These are phyloP conservation scores for Phalanger gymnotis DNA, from an alignment of 2,797 vertebrate genomes.

Conservation along the genomic window DNA sequence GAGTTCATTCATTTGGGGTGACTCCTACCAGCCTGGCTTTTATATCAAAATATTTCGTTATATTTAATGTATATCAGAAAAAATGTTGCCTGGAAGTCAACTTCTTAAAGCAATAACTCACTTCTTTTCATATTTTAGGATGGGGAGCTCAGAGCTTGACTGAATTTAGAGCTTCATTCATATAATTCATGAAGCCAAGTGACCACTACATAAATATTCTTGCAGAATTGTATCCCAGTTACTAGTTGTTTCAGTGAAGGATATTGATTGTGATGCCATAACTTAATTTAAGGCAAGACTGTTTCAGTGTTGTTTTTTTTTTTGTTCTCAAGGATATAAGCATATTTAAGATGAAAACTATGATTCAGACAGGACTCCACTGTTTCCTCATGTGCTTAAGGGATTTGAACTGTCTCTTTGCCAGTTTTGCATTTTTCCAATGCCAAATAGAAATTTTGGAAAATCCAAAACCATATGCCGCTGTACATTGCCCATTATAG, in stretches of 20 bases:
- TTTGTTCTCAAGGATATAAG: slow-evolving; percentile 64
- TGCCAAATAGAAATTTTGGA: slow-evolving; percentile 57
- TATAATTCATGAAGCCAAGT: slow-evolving; percentile 66
- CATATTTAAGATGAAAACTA: slow-evolving; percentile 65
- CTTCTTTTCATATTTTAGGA: slow-evolving; percentile 48
- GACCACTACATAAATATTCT: slow-evolving; percentile 62
- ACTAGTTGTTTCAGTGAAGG: slow-evolving; percentile 18
- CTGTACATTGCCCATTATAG: slow-evolving; percentile 17
- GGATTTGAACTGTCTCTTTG: slow-evolving; percentile 72
- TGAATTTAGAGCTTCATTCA: slow-evolving; percentile 61
- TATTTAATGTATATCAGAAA: slow-evolving; percentile 53
- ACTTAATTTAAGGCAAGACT: slow-evolving; percentile 58
- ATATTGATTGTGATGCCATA: slow-evolving; percentile 41
- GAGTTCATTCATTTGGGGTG: background rate
- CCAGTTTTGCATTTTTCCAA: slow-evolving; percentile 55
- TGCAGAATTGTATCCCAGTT: slow-evolving; percentile 68
- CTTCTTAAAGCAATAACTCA: slow-evolving; percentile 22
- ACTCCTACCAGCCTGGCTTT: background rate
- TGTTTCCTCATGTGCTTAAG: slow-evolving; percentile 65
- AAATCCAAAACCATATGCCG: slow-evolving; percentile 48
- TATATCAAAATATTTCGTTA: slow-evolving; percentile 61
- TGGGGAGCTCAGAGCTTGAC: slow-evolving; percentile 63
- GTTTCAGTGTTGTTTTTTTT: slow-evolving; percentile 52
- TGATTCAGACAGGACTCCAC: slow-evolving; percentile 57
- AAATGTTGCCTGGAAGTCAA: slow-evolving; percentile 50